These are phyloP conservation scores for Lasiurus cinereus DNA, from an alignment of 2,113 vertebrate genomes.

Conservation along the genomic window DNA sequence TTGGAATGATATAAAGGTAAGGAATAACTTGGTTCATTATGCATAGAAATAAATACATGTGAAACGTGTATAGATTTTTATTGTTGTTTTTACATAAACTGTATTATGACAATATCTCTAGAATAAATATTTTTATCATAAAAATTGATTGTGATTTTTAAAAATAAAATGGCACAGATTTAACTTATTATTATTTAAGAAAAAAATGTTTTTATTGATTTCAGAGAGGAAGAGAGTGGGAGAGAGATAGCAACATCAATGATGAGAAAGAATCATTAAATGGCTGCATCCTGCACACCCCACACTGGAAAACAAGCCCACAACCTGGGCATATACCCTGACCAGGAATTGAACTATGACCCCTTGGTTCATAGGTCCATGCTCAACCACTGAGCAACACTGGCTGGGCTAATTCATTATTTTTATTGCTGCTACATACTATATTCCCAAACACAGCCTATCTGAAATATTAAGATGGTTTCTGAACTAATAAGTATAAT, in stretches of 20 bases:
- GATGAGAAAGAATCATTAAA: too few species aligned
- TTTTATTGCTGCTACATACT: neutral
- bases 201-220: too few species aligned
- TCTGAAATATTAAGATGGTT: neutral
- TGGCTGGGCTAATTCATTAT: neutral
- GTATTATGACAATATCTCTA: neutral
- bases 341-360: too few species aligned
- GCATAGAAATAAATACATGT: neutral
- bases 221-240: too few species aligned
- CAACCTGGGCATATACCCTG: too few species aligned
- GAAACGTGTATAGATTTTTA: neutral
- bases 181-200: neutral
- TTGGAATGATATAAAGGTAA: neutral
- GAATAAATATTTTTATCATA: neutral
- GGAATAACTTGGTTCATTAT: neutral
- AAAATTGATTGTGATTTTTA: neutral
- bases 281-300: too few species aligned
- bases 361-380: too few species aligned
- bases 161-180: neutral
- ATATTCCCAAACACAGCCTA: neutral
- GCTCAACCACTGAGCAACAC: too few species aligned
- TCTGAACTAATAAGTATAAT: neutral
- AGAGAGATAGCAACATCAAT: too few species aligned
- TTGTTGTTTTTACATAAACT: neutral
- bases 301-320: too few species aligned